Conservation (phyloP, 2,113 vertebrate species). For the Leucoraja erinaceus region DNA sequence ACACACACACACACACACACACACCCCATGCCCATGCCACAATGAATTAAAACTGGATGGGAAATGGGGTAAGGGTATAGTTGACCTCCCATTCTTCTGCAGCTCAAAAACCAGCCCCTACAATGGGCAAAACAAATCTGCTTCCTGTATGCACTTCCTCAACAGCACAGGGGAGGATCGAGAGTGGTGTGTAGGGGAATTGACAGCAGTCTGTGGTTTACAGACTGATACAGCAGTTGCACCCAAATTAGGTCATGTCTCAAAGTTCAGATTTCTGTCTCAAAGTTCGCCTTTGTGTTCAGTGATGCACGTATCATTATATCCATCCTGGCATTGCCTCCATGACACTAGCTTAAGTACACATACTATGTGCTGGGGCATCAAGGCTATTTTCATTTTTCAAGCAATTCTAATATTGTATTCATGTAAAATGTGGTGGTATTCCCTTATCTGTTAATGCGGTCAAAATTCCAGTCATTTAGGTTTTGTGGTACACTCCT, state of each 20-base stretch:
- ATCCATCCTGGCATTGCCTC: background rate
- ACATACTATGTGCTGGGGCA: background rate
- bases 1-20: too few species aligned
- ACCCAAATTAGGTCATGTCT: background rate
- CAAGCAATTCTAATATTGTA: background rate
- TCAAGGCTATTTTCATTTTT: background rate
- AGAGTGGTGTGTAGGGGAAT: background rate
- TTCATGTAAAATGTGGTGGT: background rate
- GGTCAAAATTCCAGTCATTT: background rate
- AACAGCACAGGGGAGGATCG: background rate
- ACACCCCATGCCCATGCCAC: too few species aligned
- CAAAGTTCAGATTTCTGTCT: background rate
- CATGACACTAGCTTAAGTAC: background rate
- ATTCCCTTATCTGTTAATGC: background rate
- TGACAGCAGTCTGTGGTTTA: background rate
- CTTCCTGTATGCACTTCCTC: background rate
- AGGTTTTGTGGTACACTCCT: background rate
- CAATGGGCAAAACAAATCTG: background rate
- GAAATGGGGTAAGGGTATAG: background rate
- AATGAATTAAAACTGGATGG: background rate
- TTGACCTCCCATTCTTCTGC: background rate
- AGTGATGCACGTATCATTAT: background rate
- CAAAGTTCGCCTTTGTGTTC: background rate
- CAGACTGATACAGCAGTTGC: background rate
- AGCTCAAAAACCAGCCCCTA: background rate